These are phyloP conservation scores for Zhengitettix transpicula DNA, from an alignment of 2,888 invertebrate species.

Conservation along the genomic window DNA sequence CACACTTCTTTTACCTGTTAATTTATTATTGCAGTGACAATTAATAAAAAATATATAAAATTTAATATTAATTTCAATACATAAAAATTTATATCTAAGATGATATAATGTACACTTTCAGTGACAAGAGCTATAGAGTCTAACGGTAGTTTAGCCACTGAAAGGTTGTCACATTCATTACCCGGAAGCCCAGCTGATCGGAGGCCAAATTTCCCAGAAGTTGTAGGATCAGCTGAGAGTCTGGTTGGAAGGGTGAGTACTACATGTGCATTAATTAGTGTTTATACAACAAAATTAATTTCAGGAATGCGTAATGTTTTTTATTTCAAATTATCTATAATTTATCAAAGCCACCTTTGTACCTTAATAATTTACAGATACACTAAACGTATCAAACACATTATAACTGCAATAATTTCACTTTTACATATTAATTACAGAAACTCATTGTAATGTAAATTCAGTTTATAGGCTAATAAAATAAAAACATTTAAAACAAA, in stretches of 20 bases:
- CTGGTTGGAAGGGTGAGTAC: slow-evolving; percentile 69
- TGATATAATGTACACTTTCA: slow-evolving; percentile 8
- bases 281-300: too few species aligned
- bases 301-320: too few species aligned
- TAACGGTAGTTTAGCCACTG: slow-evolving; percentile 37
- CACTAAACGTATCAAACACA: too few species aligned
- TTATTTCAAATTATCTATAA: not conserved
- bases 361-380: not conserved
- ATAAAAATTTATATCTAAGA: not conserved
- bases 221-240: slow-evolving; percentile 87
- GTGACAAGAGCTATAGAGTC: slow-evolving; percentile 27
- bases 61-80: not conserved
- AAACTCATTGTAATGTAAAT: too few species aligned
- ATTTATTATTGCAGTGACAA: not conserved
- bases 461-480: too few species aligned
- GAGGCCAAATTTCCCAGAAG: slow-evolving; percentile 52
- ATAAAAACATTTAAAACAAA: too few species aligned
- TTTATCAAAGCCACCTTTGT: not conserved
- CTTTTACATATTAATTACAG: too few species aligned
- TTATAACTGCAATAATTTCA: too few species aligned
- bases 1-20: too few species aligned
- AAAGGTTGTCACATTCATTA: slow-evolving; percentile 48
- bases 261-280: too few species aligned
- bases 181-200: slow-evolving; percentile 53
- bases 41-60: too few species aligned